These are phyloP conservation scores for Polyodon spathula DNA, from an alignment of 2,113 vertebrate species.

Conservation along the genomic window DNA sequence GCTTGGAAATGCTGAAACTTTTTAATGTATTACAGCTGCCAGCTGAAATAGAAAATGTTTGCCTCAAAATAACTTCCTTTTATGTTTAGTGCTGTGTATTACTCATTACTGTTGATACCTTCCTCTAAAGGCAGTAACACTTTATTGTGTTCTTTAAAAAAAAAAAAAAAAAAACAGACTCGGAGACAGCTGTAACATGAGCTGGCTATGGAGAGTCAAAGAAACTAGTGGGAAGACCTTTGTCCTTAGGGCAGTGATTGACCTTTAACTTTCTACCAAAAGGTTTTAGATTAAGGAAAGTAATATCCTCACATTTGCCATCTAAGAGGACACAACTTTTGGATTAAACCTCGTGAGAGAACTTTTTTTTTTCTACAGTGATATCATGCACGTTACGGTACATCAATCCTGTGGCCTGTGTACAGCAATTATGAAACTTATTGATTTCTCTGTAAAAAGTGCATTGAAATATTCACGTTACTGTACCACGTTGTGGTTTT, in stretches of 20 bases:
- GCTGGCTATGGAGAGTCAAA: slow-evolving; percentile 48
- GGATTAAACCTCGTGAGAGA: slow-evolving; percentile 13
- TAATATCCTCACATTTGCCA: slow-evolving; percentile 20
- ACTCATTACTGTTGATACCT: slow-evolving; percentile 29
- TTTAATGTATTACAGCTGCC: slow-evolving; percentile 37
- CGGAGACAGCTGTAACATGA: slow-evolving; percentile 63
- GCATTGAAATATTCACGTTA: slow-evolving; percentile 48
- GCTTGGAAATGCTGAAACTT: slow-evolving; percentile 23
- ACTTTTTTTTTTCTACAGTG: neutral
- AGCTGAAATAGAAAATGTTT: slow-evolving; percentile 24
- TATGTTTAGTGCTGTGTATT: slow-evolving; percentile 32
- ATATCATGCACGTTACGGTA: slow-evolving; percentile 19
- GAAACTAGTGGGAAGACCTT: slow-evolving; percentile 44
- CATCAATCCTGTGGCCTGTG: slow-evolving; percentile 11
- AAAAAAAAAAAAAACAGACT: slow-evolving; percentile 58
- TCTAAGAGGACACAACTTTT: no score
- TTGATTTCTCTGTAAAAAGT: slow-evolving; percentile 18
- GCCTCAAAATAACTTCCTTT: slow-evolving; percentile 27
- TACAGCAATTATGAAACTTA: slow-evolving; percentile 17
- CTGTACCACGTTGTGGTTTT: no score
- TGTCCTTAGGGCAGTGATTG: slow-evolving; percentile 51
- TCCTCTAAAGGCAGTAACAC: slow-evolving; percentile 10
- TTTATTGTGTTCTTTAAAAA: slow-evolving; percentile 37
- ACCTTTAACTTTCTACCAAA: slow-evolving; percentile 44
- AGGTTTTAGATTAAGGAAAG: slow-evolving; percentile 17